Conservation (phyloP, 2,797 vertebrate genomes). For the Enteromius fasciolatus region DNA sequence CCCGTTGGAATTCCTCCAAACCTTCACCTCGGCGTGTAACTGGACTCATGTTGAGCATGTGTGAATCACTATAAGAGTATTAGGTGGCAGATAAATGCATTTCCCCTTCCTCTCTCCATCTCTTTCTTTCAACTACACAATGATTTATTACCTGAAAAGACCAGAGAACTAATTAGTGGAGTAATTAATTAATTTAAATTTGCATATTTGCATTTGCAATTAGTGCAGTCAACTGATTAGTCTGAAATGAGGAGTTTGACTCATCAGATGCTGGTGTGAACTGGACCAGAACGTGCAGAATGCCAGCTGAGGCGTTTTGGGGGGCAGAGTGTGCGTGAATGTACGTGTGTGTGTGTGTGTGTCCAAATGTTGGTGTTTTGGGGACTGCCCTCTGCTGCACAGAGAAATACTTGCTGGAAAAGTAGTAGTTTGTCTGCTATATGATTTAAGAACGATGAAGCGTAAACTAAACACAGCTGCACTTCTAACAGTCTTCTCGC, state of each 20-base stretch:
- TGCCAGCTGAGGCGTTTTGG: conserved; percentile 84
- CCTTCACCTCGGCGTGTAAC: conserved; percentile 5
- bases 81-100: conserved; percentile 83
- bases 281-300: conserved; percentile 83
- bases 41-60: background rate
- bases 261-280: conserved; percentile 95
- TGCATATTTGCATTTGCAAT: conserved; percentile 99
- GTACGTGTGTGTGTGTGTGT: conserved; percentile 56
- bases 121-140: conserved; percentile 89
- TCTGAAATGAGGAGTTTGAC: conserved; percentile 99
- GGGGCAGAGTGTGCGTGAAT: conserved; percentile 58
- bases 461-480: conserved; percentile 42
- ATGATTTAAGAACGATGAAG: conserved; percentile 33
- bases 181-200: conserved; percentile 99
- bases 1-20: background rate
- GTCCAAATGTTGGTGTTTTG: conserved; percentile 57
- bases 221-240: conserved; percentile 99
- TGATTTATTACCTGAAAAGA: conserved; percentile 99
- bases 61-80: conserved; percentile 82
- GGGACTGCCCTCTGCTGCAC: conserved; percentile 40
- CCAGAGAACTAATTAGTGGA: conserved; percentile 99
- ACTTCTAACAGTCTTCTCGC: conserved; percentile 29
- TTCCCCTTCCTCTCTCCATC: conserved; percentile 84
- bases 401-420: conserved; percentile 11
- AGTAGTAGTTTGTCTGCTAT: conserved; percentile 17